Evolutionary conservation across 2,888 invertebrate genomes (phyloP).

Genomic region (Epistrophella euchroma): DNA sequence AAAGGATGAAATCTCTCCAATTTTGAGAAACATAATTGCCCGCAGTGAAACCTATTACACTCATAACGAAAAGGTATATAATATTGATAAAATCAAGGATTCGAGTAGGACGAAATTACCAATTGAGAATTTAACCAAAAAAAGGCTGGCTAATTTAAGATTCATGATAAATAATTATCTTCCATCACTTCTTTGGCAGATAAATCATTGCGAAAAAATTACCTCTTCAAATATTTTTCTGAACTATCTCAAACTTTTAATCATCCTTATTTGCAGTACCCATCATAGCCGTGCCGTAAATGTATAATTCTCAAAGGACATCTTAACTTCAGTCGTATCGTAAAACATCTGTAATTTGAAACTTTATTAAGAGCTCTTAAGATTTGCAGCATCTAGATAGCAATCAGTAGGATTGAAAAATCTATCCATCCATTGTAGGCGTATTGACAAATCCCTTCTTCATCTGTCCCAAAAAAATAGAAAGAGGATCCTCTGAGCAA

Average conservation of each 20-base stretch:
- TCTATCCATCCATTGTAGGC: constrained; percentile 21
- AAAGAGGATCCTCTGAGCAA: constrained; percentile 58
- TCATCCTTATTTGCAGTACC: constrained; percentile 38
- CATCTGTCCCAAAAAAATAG: constrained; percentile 42
- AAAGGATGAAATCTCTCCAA: constrained; percentile 12
- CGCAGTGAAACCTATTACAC: too few species aligned
- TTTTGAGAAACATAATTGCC: constrained; percentile 59
- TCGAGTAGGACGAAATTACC: neutral
- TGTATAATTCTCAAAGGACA: neutral
- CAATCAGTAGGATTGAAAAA: constrained; percentile 54
- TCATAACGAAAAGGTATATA: neutral
- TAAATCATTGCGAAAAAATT: constrained; percentile 68
- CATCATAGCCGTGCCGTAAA: neutral
- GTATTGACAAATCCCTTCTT: constrained; percentile 61
- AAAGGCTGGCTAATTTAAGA: constrained; percentile 67
- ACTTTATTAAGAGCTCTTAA: constrained; percentile 45
- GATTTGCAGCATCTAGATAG: constrained; percentile 34
- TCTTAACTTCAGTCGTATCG: constrained; percentile 53
- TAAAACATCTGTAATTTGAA: constrained; percentile 70
- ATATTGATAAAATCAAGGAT: constrained; percentile 43
- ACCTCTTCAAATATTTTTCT: constrained; percentile 47
- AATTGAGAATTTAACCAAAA: constrained; percentile 42
- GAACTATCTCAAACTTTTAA: constrained; percentile 46
- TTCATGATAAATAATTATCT: constrained; percentile 66
- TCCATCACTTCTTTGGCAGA: constrained; percentile 26